Base-by-base conservation (phyloP, 2,888 invertebrate genomes). In the Atrina japonica region DNA sequence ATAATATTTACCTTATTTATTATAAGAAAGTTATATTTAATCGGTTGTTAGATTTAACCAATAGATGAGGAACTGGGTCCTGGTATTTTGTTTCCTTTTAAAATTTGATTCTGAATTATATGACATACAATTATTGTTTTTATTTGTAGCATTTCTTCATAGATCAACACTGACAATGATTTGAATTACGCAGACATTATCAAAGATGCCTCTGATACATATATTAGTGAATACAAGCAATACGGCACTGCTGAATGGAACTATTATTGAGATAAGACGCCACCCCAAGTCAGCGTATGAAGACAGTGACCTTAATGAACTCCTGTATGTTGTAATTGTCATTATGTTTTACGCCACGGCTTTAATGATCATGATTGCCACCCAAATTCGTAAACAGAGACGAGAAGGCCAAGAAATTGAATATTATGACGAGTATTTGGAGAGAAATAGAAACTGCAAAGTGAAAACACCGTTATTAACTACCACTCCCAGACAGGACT, bases 301-400 rank as follows among this genome's bases (percentile, higher is more conserved):
- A n/a, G 87, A 87, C 77, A 87, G 84, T 63, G 81, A 86, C 58
- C 67, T 83, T 6, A 87, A 87, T 71, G 87, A 87, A 70, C 78
- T 87, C 6, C 76, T 87, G 25, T 87, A 87, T 70, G 86, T 87
- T 64, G 86, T 87, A 67, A 83, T 87, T 56, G 86, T 87, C 58
- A 85, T 87, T 23, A 84, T 85, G 80, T 87, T 87, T 75, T 87
- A 87, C 73, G 87, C 86, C 30, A 83, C 82, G 47, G 87, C 86
- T 7, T 66, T 86, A 50, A 87, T 87, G 87, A 81, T 86, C 27
- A 70, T 87, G 18, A 86, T 87, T 59, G 86, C 83, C 27, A 85
- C 85, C 3, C 87, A 87, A 70, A 86, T 87, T 52, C 75, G 83
- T 27, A 78, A 84, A 52, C 83, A 83, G 67, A 72, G 83, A 6